Evolutionary conservation across 30 jellyfish, hydroid and myxozoan species (phyloP), one percentile per base, ranked within the genome.

Genomic region (Hydractinia echinata): DNA sequence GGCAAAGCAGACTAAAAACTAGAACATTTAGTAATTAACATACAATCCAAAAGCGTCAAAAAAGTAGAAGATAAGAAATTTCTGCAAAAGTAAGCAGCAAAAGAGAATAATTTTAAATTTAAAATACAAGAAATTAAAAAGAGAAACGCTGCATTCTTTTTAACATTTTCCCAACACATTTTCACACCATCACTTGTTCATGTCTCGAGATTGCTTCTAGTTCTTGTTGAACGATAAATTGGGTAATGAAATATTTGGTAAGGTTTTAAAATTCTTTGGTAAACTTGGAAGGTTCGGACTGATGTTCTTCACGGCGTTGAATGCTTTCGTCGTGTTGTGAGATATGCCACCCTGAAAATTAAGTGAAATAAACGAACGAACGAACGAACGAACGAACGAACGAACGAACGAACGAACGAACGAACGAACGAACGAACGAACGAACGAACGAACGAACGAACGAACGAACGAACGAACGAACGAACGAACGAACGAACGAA

Each of bases 321-420:
- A 66, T 5, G 98, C 98, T 73, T 91, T 89, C 49, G 98, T 92
- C 8, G 98, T 92, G 48, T 89, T 89, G 52, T 92, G 96, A 4
- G 96, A 54, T 54, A 92, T 53, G 15, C 98, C 98, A 83, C 95
- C 98, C 97, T 91, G 90, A 19, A 67, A 77, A 18, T 51, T 1
- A 78, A 55, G 10, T 15, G 48, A 54, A 60, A 30, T 52, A 78
- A 60, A 73, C 21, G 15, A 13, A 30, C 44, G 44, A 30, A 30
- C 1, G 2, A 30, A 30, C 44, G 44, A 13, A 30, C 44, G 44
- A 30, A 30, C 1, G 2, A 30, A 30, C 44, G 44, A 60, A 73
- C 21, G 15, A 13, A 30, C 44, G 44, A 30, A 30, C 1, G 2
- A 30, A 30, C 44, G 44, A 60, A 73, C 21, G 15, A 13, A 30